Evolutionary conservation across 1,140 invertebrate species (phyloP).

Genomic region (Eumaeus atala): DNA sequence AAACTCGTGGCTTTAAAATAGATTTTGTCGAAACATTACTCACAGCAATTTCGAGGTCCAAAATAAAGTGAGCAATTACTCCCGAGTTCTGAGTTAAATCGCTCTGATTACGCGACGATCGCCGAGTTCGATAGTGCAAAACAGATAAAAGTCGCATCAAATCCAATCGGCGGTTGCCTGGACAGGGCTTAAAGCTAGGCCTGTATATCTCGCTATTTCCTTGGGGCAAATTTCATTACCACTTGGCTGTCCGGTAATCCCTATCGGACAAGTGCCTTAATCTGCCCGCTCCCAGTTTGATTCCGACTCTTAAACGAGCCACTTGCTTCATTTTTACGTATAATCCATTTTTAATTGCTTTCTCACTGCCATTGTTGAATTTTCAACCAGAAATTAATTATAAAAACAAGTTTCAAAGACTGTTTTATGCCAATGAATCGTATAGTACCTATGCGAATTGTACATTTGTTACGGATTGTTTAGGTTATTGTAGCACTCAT

Average conservation of each 20-base stretch:
- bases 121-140: constrained; percentile 40
- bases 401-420: constrained; percentile 50
- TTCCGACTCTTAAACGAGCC: constrained; percentile 60
- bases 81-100: constrained; percentile 44
- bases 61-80: constrained; percentile 44
- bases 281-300: constrained; percentile 58
- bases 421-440: constrained; percentile 52
- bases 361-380: constrained; percentile 55
- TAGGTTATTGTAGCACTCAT: no score
- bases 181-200: constrained; percentile 63
- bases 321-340: constrained; percentile 66
- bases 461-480: constrained; percentile 45
- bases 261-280: constrained; percentile 58
- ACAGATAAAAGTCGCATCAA: constrained; percentile 69
- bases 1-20: constrained; percentile 8
- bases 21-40: constrained; percentile 28
- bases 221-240: constrained; percentile 69
- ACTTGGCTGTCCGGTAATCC: constrained; percentile 65
- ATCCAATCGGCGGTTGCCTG: constrained; percentile 62
- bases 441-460: constrained; percentile 42
- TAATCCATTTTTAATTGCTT: constrained; percentile 72
- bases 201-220: constrained; percentile 51
- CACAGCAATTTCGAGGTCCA: constrained; percentile 30
- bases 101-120: constrained; percentile 44
- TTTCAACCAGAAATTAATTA: constrained; percentile 62